Evolutionary conservation across 2,797 vertebrate species (phyloP).

Genomic region (Danio tinwini): DNA sequence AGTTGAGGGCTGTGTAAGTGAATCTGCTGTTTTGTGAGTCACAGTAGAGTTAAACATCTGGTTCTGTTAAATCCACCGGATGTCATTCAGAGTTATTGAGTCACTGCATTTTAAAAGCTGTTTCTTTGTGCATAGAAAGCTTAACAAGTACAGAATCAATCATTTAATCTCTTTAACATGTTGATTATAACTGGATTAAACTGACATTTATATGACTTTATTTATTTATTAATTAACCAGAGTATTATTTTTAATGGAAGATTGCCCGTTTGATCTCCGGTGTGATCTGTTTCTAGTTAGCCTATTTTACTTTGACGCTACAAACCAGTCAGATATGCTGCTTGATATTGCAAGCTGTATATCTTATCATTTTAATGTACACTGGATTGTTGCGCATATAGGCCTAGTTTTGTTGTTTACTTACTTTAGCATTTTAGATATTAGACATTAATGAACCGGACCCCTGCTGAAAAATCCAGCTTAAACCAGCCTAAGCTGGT

Average conservation of each 20-base stretch:
- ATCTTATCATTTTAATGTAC: neutral
- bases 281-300: neutral
- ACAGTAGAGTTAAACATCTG: conserved; percentile 53
- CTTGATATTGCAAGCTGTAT: neutral
- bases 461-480: too few relatives aligned
- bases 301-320: neutral
- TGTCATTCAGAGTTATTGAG: conserved; percentile 35
- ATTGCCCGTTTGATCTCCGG: neutral
- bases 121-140: neutral
- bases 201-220: neutral
- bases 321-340: neutral
- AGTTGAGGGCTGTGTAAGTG: conserved; percentile 16
- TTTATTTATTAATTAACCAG: neutral
- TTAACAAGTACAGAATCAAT: neutral
- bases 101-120: neutral
- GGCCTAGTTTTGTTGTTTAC: too few relatives aligned
- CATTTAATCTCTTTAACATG: neutral
- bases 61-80: conserved; percentile 42
- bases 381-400: too few relatives aligned
- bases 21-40: conserved; percentile 47
- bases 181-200: neutral
- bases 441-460: neutral
- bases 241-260: neutral
- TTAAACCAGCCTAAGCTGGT: too few relatives aligned
- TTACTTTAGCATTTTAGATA: too few relatives aligned